These are phyloP conservation scores for Perithous albicinctus DNA, from an alignment of 2,888 invertebrate genomes.

Conservation along the genomic window DNA sequence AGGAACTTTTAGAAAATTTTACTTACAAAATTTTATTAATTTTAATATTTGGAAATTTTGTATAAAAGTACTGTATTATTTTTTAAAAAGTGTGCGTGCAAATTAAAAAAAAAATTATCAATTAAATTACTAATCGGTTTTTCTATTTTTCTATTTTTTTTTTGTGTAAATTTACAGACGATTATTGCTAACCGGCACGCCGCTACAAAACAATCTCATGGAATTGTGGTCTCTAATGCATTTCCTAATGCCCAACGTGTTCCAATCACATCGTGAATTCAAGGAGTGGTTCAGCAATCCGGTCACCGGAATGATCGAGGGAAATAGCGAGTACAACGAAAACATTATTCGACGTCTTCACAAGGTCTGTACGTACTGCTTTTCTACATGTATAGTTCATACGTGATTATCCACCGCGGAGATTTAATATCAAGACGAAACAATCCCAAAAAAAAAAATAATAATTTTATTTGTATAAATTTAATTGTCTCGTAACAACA, in stretches of 20 bases:
- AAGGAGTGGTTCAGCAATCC: conserved; percentile 99
- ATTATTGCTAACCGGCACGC: conserved; percentile 96
- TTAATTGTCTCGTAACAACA: not conserved
- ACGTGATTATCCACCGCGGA: conserved; percentile 43
- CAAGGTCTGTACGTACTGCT: conserved; percentile 88
- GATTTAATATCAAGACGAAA: not conserved
- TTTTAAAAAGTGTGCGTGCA: too few species aligned
- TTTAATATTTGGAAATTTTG: not conserved
- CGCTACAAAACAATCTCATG: conserved; percentile 97
- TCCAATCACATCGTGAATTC: conserved; percentile 97
- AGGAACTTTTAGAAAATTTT: not conserved
- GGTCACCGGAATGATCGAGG: conserved; percentile 98
- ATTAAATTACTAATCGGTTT: too few species aligned
- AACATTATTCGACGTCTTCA: conserved; percentile 94
- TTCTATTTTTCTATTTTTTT: conserved; percentile 58
- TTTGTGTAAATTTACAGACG: conserved; percentile 87
- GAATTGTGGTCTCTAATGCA: conserved; percentile 99
- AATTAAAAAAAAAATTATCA: too few species aligned
- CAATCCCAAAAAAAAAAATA: not conserved
- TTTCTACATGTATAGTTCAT: conserved; percentile 70
- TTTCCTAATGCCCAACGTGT: conserved; percentile 98
- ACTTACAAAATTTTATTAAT: not conserved
- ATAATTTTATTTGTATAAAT: not conserved
- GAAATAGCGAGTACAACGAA: conserved; percentile 96
- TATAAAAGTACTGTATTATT: too few species aligned